These are phyloP conservation scores for Haplochromis vanheusdeni DNA, from an alignment of 2,113 vertebrate species.

Conservation along the genomic window DNA sequence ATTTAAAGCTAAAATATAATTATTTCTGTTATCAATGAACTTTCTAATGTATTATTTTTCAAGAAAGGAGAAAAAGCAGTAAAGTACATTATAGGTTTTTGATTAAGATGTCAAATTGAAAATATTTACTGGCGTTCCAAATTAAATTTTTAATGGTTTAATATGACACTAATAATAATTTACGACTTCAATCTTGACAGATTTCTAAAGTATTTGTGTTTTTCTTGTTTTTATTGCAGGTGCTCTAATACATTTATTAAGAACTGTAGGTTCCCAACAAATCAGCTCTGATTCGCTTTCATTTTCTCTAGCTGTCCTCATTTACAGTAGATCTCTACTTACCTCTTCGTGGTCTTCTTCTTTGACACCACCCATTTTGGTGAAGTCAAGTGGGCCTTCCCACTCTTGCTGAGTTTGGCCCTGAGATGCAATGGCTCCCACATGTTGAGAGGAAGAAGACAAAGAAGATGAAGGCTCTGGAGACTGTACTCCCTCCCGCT, in stretches of 20 bases:
- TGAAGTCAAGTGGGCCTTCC: conserved; percentile 94
- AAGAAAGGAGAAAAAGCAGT: not conserved
- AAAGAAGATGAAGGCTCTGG: conserved; percentile 76
- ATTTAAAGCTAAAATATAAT: not conserved
- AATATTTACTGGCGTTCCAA: not conserved
- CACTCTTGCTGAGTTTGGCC: conserved; percentile 85
- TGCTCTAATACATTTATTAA: not conserved
- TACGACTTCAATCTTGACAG: not conserved
- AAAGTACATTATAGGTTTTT: not conserved
- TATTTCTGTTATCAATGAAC: not conserved
- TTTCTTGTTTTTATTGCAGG: not conserved
- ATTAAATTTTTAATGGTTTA: not conserved
- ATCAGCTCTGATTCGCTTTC: not conserved
- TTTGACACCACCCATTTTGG: conserved; percentile 82
- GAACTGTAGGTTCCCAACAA: not conserved
- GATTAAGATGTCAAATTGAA: not conserved
- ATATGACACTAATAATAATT: not conserved
- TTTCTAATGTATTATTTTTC: not conserved
- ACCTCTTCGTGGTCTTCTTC: conserved; percentile 95
- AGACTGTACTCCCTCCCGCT: conserved; percentile 79
- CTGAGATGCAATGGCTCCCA: conserved; percentile 77
- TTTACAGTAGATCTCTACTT: not conserved
- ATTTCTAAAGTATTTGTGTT: not conserved
- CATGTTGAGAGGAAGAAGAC: conserved; percentile 74
- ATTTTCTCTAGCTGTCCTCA: not conserved